Conservation (phyloP, 1,140 invertebrate genomes). For the Sinella curviseta region DNA sequence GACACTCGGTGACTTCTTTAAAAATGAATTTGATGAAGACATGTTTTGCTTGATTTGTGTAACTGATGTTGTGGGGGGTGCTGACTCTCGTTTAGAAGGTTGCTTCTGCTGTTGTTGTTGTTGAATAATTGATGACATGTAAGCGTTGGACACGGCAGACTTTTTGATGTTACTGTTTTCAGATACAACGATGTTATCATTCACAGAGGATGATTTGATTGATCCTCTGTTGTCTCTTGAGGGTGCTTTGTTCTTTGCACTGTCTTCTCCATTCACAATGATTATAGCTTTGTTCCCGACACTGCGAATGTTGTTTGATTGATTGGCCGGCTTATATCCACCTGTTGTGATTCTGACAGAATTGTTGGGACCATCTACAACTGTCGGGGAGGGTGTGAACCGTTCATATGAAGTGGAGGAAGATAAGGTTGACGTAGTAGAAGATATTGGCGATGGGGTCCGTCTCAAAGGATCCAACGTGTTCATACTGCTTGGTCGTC, state of each 20-base stretch:
- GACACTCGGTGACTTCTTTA: neutral
- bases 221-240: neutral
- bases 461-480: neutral
- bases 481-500: slow-evolving; percentile 8
- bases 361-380: slow-evolving; percentile 35
- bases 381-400: slow-evolving; percentile 32
- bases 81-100: neutral
- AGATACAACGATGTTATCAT: neutral
- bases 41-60: neutral
- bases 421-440: slow-evolving; percentile 35
- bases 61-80: neutral
- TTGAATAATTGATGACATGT: neutral
- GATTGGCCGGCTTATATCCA: neutral
- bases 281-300: slow-evolving; percentile 47
- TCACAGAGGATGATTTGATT: neutral
- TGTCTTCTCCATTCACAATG: slow-evolving; percentile 32
- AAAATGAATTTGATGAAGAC: neutral
- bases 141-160: neutral
- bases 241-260: neutral
- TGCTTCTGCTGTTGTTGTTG: neutral
- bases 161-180: neutral
- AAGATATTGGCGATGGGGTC: slow-evolving; percentile 29
- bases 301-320: slow-evolving; percentile 39
- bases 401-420: slow-evolving; percentile 33
- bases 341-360: slow-evolving; percentile 33